Percentiles rank a stretch among this genome's conserved stretches.
Conservation (phyloP, 53 echinoderm and acorn worm genomes). For the Hippasteria phrygiana region DNA sequence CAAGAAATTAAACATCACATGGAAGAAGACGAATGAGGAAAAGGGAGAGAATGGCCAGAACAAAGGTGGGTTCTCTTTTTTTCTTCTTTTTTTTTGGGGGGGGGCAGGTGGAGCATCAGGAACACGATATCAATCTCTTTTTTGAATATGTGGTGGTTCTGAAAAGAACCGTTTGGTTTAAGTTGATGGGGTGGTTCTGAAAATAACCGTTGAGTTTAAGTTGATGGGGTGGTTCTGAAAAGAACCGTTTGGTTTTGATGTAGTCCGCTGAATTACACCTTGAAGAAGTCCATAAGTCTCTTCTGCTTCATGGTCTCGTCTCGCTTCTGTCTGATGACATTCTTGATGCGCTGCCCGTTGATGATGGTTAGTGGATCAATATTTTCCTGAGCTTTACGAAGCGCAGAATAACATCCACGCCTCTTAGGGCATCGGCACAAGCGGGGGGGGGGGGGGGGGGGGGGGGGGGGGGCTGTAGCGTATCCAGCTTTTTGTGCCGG, state of each 20-base stretch:
- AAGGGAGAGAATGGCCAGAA: not conserved
- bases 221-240: not conserved
- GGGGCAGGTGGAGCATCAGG: no score
- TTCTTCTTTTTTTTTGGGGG: no score
- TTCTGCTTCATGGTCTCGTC: constrained; percentile 9
- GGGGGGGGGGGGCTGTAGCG: no score
- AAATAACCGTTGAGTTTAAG: not conserved
- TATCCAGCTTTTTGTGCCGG: no score
- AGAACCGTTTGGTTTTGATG: not conserved
- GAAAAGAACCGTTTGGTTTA: not conserved
- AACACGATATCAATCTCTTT: no score
- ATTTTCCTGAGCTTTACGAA: constrained; percentile 1
- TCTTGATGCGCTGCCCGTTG: constrained; percentile 2
- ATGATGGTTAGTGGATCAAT: not conserved
- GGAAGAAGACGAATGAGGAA: no score
- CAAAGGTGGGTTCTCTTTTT: not conserved
- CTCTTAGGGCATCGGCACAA: not conserved
- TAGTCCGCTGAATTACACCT: not conserved
- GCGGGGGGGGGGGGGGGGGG: not conserved
- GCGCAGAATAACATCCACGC: not conserved
- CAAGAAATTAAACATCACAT: no score
- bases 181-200: no score
- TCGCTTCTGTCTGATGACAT: not conserved
- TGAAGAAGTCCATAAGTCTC: not conserved
- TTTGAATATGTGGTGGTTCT: not conserved